Evolutionary conservation across 2,888 invertebrate genomes (phyloP).

Genomic region (Philhelius pedissequus): DNA sequence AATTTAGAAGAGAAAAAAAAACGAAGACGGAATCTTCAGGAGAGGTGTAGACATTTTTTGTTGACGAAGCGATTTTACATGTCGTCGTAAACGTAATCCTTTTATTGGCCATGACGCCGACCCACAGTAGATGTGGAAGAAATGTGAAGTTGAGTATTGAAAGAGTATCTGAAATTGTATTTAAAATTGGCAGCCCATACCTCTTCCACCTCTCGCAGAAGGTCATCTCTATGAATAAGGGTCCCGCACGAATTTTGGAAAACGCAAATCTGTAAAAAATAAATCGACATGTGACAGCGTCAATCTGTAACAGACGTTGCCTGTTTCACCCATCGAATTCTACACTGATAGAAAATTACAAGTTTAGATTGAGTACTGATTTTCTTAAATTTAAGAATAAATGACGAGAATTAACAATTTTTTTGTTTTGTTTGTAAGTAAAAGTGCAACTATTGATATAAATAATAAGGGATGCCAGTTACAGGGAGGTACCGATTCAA

Average conservation of each 20-base stretch:
- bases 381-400: too few species aligned
- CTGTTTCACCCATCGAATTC: not conserved
- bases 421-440: too few species aligned
- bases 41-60: conserved; percentile 25
- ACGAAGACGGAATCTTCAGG: not conserved
- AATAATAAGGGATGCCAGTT: too few species aligned
- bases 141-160: conserved; percentile 41
- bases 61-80: conserved; percentile 60
- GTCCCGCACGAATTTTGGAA: conserved; percentile 22
- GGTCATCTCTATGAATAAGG: conserved; percentile 31
- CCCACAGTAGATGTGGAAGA: not conserved
- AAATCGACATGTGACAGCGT: not conserved
- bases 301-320: not conserved
- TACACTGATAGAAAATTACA: not conserved
- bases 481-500: too few species aligned
- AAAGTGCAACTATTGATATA: too few species aligned
- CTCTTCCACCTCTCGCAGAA: not conserved
- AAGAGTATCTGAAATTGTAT: conserved; percentile 14
- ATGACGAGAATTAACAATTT: too few species aligned
- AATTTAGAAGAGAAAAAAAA: not conserved
- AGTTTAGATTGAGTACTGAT: too few species aligned
- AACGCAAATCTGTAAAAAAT: not conserved
- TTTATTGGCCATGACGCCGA: conserved; percentile 37
- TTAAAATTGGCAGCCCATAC: conserved; percentile 30
- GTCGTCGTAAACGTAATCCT: conserved; percentile 63